Percentiles rank a stretch among this genome's conserved stretches.
These are phyloP conservation scores for Gorsachius goisagi DNA, from an alignment of 2,113 vertebrate species.

Conservation along the genomic window DNA sequence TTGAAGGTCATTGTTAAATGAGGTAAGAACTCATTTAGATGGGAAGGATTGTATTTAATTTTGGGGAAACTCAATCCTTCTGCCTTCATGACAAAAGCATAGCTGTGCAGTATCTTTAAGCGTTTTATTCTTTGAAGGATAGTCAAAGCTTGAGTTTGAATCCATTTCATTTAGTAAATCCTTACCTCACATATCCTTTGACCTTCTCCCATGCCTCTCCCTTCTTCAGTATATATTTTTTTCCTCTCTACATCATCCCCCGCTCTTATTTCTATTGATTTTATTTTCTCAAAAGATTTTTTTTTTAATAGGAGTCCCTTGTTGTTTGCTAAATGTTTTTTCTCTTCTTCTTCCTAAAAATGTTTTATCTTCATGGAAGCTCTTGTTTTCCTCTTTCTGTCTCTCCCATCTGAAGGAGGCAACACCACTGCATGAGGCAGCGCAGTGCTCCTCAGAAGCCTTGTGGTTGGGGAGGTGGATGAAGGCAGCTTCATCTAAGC, in stretches of 20 bases:
- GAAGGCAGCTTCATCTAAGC: neutral
- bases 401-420: neutral
- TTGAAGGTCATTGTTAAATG: neutral
- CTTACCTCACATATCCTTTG: neutral
- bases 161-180: neutral
- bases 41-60: neutral
- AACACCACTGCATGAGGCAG: neutral
- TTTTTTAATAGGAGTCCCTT: neutral
- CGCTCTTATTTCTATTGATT: neutral
- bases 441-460: neutral
- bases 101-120: neutral
- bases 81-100: neutral
- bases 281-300: neutral
- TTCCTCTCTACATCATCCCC: neutral
- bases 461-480: neutral
- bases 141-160: neutral
- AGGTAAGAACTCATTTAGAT: neutral
- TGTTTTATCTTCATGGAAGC: neutral
- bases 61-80: neutral
- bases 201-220: neutral
- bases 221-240: neutral
- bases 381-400: neutral
- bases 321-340: neutral
- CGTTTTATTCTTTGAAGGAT: neutral
- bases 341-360: neutral